phyloP scores from a whole-genome alignment of 2,113 vertebrate genomes.

The Hemiprocne comata region DNA sequence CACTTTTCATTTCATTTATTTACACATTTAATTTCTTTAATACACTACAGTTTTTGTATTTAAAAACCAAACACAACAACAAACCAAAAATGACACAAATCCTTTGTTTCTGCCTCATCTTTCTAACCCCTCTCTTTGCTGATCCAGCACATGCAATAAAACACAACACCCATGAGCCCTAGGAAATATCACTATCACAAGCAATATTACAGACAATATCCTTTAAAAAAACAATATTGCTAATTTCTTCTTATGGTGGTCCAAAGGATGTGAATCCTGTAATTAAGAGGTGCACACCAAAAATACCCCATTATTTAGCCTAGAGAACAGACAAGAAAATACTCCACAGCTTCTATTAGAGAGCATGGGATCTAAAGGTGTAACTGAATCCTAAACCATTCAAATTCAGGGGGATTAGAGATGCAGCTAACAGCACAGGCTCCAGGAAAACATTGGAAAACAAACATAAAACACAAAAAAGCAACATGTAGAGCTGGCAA shows the following conservation, averaged over 20 bases:
- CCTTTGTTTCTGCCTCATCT: not conserved
- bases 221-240: not conserved
- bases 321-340: not conserved
- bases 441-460: not conserved
- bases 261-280: not conserved
- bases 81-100: not conserved
- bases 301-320: not conserved
- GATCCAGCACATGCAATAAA: not conserved
- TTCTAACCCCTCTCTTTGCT: not conserved
- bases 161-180: not conserved
- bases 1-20: not conserved
- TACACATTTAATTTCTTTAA: not conserved
- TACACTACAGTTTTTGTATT: not conserved
- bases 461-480: not conserved
- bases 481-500: not conserved
- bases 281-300: not conserved
- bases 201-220: not conserved
- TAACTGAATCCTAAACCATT: not conserved
- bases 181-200: not conserved
- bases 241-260: not conserved
- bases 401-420: not conserved
- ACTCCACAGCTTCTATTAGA: not conserved
- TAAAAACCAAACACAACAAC: not conserved
- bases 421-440: not conserved
- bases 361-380: not conserved